phyloP scores from a whole-genome alignment of 2,113 vertebrate genomes.

The Bothrops jararaca region DNA sequence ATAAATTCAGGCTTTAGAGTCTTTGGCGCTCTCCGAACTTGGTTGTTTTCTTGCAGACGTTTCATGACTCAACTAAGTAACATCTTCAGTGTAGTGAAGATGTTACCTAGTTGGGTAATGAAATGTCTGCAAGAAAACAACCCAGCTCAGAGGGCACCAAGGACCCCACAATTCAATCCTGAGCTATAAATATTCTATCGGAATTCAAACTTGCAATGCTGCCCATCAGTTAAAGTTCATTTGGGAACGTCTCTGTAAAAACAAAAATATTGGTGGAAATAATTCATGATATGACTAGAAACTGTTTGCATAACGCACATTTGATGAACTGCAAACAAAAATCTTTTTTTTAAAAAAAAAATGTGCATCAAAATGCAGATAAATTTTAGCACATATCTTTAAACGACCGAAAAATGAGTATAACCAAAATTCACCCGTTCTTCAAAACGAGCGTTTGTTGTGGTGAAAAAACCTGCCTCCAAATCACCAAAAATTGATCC shows the following conservation, averaged over 20 bases:
- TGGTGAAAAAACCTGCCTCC: neutral
- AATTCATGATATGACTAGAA: neutral
- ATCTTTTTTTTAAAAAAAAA: neutral
- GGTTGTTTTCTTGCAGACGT: neutral
- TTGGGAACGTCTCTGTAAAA: neutral
- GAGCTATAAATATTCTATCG: neutral
- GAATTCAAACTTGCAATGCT: neutral
- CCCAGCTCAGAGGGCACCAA: neutral
- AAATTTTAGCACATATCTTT: neutral
- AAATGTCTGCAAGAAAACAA: neutral
- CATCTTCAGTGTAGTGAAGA: neutral
- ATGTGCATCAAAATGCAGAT: neutral
- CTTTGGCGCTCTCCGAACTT: neutral
- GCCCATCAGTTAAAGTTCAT: neutral
- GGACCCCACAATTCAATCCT: neutral
- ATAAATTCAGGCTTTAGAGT: neutral
- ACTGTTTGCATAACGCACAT: neutral
- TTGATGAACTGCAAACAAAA: neutral
- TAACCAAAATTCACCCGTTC: neutral
- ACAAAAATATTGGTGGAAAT: neutral
- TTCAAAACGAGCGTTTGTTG: accelerated
- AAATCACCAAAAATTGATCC: neutral
- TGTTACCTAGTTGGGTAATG: too few species aligned
- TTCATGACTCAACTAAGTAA: neutral
- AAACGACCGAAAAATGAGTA: neutral